These are phyloP conservation scores for Scyliorhinus canicula DNA, from an alignment of 2,797 vertebrate species.

Conservation along the genomic window DNA sequence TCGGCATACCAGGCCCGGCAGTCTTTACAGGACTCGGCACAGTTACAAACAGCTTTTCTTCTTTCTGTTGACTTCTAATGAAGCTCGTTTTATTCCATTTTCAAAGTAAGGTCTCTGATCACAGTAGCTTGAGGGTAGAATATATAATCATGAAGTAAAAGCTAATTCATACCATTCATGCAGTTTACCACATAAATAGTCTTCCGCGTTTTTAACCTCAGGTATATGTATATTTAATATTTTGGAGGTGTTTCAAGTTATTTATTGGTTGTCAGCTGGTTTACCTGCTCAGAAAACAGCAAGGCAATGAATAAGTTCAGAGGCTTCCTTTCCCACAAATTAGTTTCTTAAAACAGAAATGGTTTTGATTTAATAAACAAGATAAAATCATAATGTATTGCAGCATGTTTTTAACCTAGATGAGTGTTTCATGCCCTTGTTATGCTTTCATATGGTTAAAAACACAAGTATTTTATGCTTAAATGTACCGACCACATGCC, in stretches of 20 bases:
- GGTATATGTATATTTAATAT: neutral
- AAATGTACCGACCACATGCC: no score
- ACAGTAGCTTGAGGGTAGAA: conserved; percentile 8
- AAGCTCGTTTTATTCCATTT: conserved; percentile 21
- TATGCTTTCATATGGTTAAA: neutral
- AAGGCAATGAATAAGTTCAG: neutral
- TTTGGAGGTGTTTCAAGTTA: neutral
- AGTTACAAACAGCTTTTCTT: neutral
- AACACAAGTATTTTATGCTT: neutral
- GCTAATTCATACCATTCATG: neutral
- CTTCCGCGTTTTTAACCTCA: neutral
- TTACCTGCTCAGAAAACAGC: neutral
- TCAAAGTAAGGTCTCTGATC: conserved; percentile 21
- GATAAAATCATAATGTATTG: neutral
- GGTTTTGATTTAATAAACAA: neutral
- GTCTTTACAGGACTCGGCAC: neutral
- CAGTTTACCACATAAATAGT: neutral
- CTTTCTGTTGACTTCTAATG: conserved; percentile 24
- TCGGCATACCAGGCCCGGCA: neutral
- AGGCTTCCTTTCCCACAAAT: neutral
- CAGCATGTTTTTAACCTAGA: neutral
- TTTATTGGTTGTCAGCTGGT: neutral
- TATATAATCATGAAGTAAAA: neutral
- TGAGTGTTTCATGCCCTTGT: neutral
- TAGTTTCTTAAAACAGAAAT: neutral